Conservation (phyloP, 1,140 invertebrate species). For the Drosophila teissieri region DNA sequence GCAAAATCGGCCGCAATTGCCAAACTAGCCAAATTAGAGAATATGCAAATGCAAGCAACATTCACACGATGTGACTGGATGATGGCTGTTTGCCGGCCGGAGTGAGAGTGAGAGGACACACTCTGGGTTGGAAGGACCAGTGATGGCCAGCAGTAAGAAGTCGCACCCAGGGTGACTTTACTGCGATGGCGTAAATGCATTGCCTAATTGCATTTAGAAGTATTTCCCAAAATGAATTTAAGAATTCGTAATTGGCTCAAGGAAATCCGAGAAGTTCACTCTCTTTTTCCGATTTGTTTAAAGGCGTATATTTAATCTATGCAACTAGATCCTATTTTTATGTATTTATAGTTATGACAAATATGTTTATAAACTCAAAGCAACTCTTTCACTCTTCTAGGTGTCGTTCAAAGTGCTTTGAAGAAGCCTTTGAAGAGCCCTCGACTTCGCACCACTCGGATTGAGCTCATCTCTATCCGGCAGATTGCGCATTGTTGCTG, state of each 20-base stretch:
- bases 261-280: not conserved
- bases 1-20: slow-evolving; percentile 81
- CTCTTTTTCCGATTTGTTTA: no score
- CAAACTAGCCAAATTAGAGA: slow-evolving; percentile 81
- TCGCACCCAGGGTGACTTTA: not conserved
- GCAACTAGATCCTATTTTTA: no score
- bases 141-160: slow-evolving; percentile 15
- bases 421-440: not conserved
- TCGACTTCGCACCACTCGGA: not conserved
- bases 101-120: not conserved
- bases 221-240: not conserved
- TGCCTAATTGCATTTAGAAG: not conserved
- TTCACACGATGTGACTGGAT: slow-evolving; percentile 49
- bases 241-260: no score
- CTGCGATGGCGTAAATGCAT: not conserved
- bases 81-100: not conserved
- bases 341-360: no score
- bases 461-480: slow-evolving; percentile 24
- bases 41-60: slow-evolving; percentile 78
- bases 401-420: no score
- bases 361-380: no score
- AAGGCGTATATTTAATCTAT: no score
- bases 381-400: not conserved
- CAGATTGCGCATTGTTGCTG: slow-evolving; percentile 29
- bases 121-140: slow-evolving; percentile 14